Percentiles rank a stretch among this genome's conserved stretches.
Evolutionary conservation across 2,113 vertebrate genomes (phyloP).

Genomic region (Sardina pilchardus): DNA sequence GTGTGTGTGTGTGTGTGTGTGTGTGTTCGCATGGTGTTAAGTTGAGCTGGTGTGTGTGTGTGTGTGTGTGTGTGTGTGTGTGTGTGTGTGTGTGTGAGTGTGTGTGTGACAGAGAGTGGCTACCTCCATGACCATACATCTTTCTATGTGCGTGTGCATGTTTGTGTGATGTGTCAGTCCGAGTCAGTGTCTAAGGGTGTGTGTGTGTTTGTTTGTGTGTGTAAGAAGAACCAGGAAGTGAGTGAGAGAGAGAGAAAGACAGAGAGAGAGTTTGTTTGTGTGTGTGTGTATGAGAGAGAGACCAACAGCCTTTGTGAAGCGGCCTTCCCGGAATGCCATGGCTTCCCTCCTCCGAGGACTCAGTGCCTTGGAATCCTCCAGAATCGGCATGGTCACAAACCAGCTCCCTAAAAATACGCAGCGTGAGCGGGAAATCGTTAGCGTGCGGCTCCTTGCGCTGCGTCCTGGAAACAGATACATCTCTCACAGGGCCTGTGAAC

Average conservation of each 20-base stretch:
- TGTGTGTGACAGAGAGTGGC: background rate
- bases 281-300: background rate
- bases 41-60: background rate
- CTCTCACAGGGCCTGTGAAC: background rate
- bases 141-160: background rate
- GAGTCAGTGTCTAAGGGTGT: background rate
- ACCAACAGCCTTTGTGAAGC: background rate
- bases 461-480: no score
- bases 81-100: background rate
- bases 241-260: background rate
- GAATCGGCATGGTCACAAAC: background rate
- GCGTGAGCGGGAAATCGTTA: constrained; percentile 3
- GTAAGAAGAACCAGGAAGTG: no score
- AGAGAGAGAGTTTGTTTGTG: no score
- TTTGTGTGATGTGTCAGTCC: background rate
- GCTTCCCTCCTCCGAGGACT: background rate
- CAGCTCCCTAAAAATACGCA: background rate
- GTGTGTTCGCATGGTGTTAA: no score
- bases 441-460: background rate
- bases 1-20: background rate
- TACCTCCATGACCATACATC: background rate
- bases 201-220: background rate
- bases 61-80: background rate
- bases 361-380: background rate
- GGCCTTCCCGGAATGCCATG: background rate